Evolutionary conservation across 2,888 invertebrate genomes (phyloP).

Genomic region (Syrista parreyssii): DNA sequence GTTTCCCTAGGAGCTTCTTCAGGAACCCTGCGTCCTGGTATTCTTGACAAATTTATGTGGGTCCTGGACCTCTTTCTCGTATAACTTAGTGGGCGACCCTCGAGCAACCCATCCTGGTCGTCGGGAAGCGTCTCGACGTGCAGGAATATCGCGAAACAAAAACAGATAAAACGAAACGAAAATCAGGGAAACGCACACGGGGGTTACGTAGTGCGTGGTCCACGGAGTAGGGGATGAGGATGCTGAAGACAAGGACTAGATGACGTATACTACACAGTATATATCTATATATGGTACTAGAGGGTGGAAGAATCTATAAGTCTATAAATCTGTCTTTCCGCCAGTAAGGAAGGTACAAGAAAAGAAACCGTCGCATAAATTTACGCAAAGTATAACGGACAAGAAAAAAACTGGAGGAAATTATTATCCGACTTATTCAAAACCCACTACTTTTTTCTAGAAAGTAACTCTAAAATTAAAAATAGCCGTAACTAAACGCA

Average conservation of each 20-base stretch:
- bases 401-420: neutral
- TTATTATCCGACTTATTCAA: neutral
- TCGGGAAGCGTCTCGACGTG: conserved; percentile 18
- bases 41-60: conserved; percentile 52
- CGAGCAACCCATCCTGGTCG: neutral
- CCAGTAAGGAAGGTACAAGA: neutral
- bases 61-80: conserved; percentile 47
- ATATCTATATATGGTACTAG: conserved; percentile 23
- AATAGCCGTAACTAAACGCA: neutral
- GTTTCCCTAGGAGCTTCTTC: neutral
- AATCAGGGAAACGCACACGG: conserved; percentile 18
- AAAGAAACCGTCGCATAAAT: neutral
- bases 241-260: neutral
- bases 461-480: neutral
- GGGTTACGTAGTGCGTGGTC: neutral
- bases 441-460: neutral
- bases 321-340: conserved; percentile 54
- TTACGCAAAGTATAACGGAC: neutral
- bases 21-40: neutral
- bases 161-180: conserved; percentile 37
- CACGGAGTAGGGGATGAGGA: neutral
- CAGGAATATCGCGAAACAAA: conserved; percentile 40
- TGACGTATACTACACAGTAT: neutral
- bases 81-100: conserved; percentile 34
- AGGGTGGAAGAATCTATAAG: conserved; percentile 59